Evolutionary conservation across 2,888 invertebrate species (phyloP), one percentile per base, ranked within the genome.

Genomic region (Epirrita christyi): DNA sequence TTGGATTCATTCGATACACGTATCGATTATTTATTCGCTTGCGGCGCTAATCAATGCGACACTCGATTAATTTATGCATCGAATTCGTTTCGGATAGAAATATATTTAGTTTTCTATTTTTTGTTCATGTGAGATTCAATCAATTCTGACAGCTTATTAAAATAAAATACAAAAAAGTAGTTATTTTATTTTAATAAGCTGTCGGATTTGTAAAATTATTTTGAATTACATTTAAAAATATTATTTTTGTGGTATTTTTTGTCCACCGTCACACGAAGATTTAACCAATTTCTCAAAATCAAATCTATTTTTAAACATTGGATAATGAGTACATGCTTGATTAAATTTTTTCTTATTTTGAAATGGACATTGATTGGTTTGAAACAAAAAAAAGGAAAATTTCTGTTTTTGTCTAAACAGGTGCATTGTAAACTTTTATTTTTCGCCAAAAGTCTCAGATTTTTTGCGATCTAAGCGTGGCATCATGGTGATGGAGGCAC

Each of bases 21-120:
- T 59, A 76, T 73, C 71, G 75, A 76, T 83, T 83, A 86, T 86
- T 86, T 85, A 85, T 83, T 80, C 77, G 83, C 82, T 78, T 68
- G 82, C 79, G 81, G 81, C 83, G 76, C 84, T 86, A 87, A 88
- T 87, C 88, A 84, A 82, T 73, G 74, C 76, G 80, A 80, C 80
- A 78, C 73, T 74, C 75, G 72, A 74, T 82, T 82, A 83, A 85
- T 84, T 81, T 80, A 83, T 81, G 76, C 78, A 72, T 70, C 67
- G 70, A 70, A 81, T 82, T 80, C 77, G 78, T 71, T 80, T 63
- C 73, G 74, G 70, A 67, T 70, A 67, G 60, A 68, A 68, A 68
- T 62, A 64, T 66, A 75, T 72, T 72, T 68, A 59, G 55, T 50
- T 61, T 54, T 68, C 52, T 61, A 71, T 71, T 63, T 73, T 71